Percentiles rank a stretch among this genome's conserved stretches.
Conservation (phyloP, 2,113 vertebrate genomes). For the Salvelinus namaycush region DNA sequence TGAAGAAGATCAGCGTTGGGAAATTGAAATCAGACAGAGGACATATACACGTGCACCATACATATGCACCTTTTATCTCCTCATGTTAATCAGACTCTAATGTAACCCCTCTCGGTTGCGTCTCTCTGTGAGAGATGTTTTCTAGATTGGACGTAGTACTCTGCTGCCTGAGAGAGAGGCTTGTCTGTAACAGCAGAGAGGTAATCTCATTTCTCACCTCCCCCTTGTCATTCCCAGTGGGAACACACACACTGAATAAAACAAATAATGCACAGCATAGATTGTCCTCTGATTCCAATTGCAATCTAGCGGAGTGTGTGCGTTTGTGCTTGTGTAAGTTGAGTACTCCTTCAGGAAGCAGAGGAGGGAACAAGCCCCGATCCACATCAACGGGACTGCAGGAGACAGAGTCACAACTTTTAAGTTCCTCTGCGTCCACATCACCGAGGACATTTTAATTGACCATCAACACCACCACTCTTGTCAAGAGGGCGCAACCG, state of each 20-base stretch:
- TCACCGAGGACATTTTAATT: too few species aligned
- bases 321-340: too few species aligned
- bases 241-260: neutral
- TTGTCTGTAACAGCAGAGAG: slow-evolving; percentile 12
- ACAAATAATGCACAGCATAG: slow-evolving; percentile 7
- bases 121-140: slow-evolving; percentile 30
- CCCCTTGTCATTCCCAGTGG: neutral
- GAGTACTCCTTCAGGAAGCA: too few species aligned
- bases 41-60: slow-evolving; percentile 25
- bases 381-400: too few species aligned
- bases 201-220: slow-evolving; percentile 20
- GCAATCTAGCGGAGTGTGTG: slow-evolving; percentile 8
- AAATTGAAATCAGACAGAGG: slow-evolving; percentile 24
- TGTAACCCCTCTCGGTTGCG: slow-evolving; percentile 23
- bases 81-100: slow-evolving; percentile 44
- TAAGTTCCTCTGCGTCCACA: too few species aligned
- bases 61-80: slow-evolving; percentile 33
- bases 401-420: too few species aligned
- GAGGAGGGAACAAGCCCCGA: too few species aligned
- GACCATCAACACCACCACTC: too few species aligned
- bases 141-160: slow-evolving; percentile 44
- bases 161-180: slow-evolving; percentile 24
- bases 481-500: too few species aligned
- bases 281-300: slow-evolving; percentile 24
- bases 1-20: slow-evolving; percentile 5